A percentile compares a stretch with the other conserved stretches of the same genome.
Conservation (phyloP, 2,797 vertebrate genomes). For the Acanthurus leucopareius region DNA sequence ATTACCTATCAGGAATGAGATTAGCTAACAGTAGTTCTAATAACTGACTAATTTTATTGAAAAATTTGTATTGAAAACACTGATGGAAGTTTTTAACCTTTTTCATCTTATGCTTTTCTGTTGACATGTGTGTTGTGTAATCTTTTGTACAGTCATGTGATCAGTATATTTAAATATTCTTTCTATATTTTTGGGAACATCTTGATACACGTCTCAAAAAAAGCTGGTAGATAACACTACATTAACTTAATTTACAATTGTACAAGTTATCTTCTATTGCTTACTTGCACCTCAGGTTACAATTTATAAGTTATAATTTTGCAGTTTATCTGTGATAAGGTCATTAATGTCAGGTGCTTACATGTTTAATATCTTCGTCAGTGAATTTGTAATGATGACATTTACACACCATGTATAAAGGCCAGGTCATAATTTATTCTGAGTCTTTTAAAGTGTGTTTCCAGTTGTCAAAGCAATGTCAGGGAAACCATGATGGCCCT, state of each 20-base stretch:
- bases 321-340: neutral
- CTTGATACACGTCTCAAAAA: neutral
- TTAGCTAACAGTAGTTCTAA: too few relatives aligned
- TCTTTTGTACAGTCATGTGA: too few relatives aligned
- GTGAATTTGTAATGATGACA: neutral
- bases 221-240: neutral
- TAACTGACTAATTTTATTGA: too few relatives aligned
- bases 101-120: too few relatives aligned
- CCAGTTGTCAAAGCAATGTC: neutral
- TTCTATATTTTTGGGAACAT: neutral
- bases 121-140: too few relatives aligned
- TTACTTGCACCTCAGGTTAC: neutral
- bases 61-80: too few relatives aligned
- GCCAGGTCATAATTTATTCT: neutral
- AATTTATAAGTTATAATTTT: too few relatives aligned
- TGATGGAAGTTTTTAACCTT: too few relatives aligned
- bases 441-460: neutral
- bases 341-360: neutral
- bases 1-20: neutral
- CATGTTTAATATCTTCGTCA: neutral
- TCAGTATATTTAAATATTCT: too few relatives aligned
- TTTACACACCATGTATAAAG: neutral
- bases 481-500: too few relatives aligned
- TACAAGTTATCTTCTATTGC: neutral
- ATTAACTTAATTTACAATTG: neutral